Conservation (phyloP, 2,797 vertebrate genomes). For the Ispidina lecontei region DNA sequence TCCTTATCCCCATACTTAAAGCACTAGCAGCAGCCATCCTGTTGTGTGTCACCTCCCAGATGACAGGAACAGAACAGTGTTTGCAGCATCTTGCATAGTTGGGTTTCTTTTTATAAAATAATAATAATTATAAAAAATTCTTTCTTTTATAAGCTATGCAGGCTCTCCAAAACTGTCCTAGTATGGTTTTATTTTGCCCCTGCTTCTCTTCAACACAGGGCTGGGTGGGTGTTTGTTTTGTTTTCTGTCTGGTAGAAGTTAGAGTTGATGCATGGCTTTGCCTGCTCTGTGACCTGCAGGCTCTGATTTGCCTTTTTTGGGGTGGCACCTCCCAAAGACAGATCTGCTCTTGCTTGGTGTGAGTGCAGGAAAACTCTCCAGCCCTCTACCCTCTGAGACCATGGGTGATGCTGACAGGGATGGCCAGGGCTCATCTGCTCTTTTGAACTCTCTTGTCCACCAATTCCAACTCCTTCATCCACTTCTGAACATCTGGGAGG, state of each 20-base stretch:
- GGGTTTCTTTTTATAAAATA: background rate
- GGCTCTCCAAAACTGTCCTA: background rate
- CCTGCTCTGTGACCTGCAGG: fast-evolving
- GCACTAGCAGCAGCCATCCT: background rate
- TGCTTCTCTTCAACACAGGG: background rate
- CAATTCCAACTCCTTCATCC: background rate
- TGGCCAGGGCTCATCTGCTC: background rate
- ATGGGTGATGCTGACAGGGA: background rate
- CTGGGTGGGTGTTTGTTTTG: background rate
- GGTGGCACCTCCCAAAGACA: background rate
- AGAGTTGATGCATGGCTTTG: background rate
- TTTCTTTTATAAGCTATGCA: background rate
- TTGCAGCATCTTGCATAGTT: background rate
- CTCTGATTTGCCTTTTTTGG: background rate
- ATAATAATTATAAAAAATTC: no score
- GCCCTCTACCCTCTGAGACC: background rate
- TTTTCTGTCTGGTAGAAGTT: background rate
- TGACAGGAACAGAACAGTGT: background rate
- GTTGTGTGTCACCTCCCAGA: background rate
- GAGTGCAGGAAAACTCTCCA: background rate
- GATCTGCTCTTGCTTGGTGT: background rate
- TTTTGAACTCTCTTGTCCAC: background rate
- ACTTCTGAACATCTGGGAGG: background rate
- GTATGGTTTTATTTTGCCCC: background rate
- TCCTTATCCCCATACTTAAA: background rate